phyloP scores from a whole-genome alignment of 2,888 invertebrate genomes.

The Cremastinae sp. region DNA sequence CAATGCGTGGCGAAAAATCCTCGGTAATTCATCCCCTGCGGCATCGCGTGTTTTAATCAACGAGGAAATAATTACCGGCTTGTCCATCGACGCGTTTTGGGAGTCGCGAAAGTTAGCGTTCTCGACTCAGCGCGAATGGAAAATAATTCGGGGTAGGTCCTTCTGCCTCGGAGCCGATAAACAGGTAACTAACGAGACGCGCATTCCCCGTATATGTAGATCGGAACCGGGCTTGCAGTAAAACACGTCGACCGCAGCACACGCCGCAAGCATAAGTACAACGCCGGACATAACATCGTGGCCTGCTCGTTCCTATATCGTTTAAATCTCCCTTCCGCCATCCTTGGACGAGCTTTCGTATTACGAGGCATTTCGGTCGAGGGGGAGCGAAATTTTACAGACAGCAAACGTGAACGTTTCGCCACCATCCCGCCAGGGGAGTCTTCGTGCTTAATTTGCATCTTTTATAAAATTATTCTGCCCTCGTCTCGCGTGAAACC shows the following conservation, averaged over 20 bases:
- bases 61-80: too few species aligned
- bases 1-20: too few species aligned
- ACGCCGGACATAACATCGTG: slow-evolving; percentile 51
- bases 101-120: too few species aligned
- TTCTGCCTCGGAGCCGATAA: background rate
- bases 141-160: background rate
- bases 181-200: background rate
- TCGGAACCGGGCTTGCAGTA: slow-evolving; percentile 32
- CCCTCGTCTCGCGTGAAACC: slow-evolving; percentile 3
- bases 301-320: slow-evolving; percentile 46
- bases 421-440: slow-evolving; percentile 18
- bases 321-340: slow-evolving; percentile 47
- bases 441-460: slow-evolving; percentile 65
- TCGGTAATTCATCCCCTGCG: too few species aligned
- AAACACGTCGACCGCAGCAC: slow-evolving; percentile 64
- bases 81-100: too few species aligned
- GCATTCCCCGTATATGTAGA: background rate
- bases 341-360: slow-evolving; percentile 8
- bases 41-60: too few species aligned
- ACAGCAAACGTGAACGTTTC: slow-evolving; percentile 3
- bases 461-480: slow-evolving; percentile 61
- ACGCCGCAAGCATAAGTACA: slow-evolving; percentile 62
- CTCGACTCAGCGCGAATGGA: too few species aligned
- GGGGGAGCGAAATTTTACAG: slow-evolving; percentile 1
- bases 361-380: slow-evolving; percentile 18